Evolutionary conservation across 2,888 invertebrate genomes (phyloP).

Genomic region (Fragum sueziense): DNA sequence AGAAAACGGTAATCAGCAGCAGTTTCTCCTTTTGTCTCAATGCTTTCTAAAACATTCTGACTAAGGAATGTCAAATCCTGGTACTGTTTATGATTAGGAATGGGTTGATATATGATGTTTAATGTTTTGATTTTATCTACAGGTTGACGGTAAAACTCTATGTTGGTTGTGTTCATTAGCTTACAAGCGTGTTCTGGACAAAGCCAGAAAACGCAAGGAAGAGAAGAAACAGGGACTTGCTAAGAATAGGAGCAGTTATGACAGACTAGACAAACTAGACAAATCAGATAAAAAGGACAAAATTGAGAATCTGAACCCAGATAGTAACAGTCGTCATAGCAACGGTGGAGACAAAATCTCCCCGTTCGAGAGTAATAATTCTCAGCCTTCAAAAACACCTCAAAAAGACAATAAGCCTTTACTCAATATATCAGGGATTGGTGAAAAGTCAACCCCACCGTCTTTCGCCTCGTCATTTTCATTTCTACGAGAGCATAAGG

Average conservation of each 20-base stretch:
- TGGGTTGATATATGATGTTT: background rate
- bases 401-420: conserved; percentile 50
- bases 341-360: conserved; percentile 57
- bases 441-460: conserved; percentile 59
- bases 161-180: conserved; percentile 98
- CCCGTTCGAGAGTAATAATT: conserved; percentile 53
- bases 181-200: conserved; percentile 94
- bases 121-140: conserved; percentile 76
- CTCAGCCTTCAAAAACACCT: conserved; percentile 48
- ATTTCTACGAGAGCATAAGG: conserved; percentile 57
- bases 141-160: conserved; percentile 96
- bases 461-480: conserved; percentile 59
- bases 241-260: conserved; percentile 54
- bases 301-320: conserved; percentile 49
- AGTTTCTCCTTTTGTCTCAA: background rate
- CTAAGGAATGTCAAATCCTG: background rate
- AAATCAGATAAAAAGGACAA: conserved; percentile 61
- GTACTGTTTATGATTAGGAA: background rate
- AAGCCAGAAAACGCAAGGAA: conserved; percentile 85
- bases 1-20: background rate
- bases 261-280: conserved; percentile 62
- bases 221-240: conserved; percentile 61
- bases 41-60: background rate
- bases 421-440: conserved; percentile 35
- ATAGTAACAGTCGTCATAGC: conserved; percentile 56